Percentiles rank a stretch among this genome's conserved stretches.
Evolutionary conservation across 2,888 invertebrate genomes (phyloP).

Genomic region (Apotomis turbidana): DNA sequence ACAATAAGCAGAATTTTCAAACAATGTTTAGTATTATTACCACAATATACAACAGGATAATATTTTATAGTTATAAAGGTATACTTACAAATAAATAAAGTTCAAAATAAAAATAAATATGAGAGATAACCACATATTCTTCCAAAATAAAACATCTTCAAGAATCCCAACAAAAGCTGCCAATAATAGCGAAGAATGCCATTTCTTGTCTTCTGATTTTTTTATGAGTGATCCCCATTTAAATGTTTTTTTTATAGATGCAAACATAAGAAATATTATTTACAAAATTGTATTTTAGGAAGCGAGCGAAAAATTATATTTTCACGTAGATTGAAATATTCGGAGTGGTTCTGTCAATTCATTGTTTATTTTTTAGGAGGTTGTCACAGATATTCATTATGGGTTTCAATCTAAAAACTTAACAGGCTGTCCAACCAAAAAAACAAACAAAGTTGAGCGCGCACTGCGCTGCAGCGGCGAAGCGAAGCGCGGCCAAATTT

Average conservation of each 20-base stretch:
- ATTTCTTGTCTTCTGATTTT: constrained; percentile 58
- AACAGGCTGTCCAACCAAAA: constrained; percentile 7
- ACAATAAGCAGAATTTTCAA: background rate
- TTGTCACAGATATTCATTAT: constrained; percentile 13
- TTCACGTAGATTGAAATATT: constrained; percentile 1
- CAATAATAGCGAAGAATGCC: constrained; percentile 60
- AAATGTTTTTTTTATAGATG: constrained; percentile 61
- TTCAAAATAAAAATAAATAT: constrained; percentile 65
- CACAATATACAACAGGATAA: no score
- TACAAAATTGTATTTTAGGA: constrained; percentile 14
- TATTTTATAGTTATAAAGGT: background rate
- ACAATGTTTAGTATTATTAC: no score
- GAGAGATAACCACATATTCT: constrained; percentile 69
- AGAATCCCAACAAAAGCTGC: constrained; percentile 64
- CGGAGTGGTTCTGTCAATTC: constrained; percentile 31
- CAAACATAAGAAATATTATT: constrained; percentile 56
- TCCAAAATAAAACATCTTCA: constrained; percentile 78
- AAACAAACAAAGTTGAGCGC: no score
- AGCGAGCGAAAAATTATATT: constrained; percentile 1
- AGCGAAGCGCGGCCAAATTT: no score
- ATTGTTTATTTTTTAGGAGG: constrained; percentile 36
- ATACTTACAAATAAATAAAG: constrained; percentile 70
- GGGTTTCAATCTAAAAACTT: background rate
- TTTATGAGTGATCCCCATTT: constrained; percentile 61
- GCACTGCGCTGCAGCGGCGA: no score